Evolutionary conservation across 2,797 vertebrate species (phyloP), one percentile per base, ranked within the genome.

Genomic region (Agapornis canus): DNA sequence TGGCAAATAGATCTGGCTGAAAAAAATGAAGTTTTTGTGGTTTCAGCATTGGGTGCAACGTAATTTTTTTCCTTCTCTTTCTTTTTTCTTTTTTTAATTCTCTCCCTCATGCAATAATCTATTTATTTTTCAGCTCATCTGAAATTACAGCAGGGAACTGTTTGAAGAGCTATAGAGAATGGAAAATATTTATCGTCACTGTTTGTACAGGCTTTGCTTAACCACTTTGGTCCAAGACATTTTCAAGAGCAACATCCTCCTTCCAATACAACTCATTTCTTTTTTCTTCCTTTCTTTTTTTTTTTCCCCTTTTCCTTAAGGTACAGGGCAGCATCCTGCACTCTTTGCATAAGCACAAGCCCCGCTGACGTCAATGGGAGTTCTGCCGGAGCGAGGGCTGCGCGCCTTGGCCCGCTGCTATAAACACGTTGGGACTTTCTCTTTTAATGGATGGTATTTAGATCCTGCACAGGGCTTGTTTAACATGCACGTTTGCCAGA

Each of bases 401-500:
- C 7, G 22, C 18, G 22, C 63, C 93, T 97, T 97, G 96, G 95
- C 97, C 95, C 16, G 47, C 76, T 89, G 80, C 95, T 97, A 43
- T 97, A 97, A 98, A 98, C 97, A 98, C 32, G 0, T 61, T 95
- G 91, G 96, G 96, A 97, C 96, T 90, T 82, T 97, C 91, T 96
- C 95, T 97, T 94, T 60, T 96, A 97, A 95, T 85, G 94, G 97
- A 97, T 92, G 96, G 83, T 95, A 96, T 98, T 97, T 97, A 84
- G 96, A 96, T 97, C 95, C 94, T 87, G 77, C 3, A 18, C 51
- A 51, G 96, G 95, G 93, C 96, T 97, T 95, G 96, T 97, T 97
- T 95, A 97, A 96, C 87, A 85, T 68, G 84, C 75, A n/a, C 60
- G 7, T 92, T 96, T 97, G 95, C 95, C 97, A 96, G 96, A 94